Base-by-base conservation (phyloP, 2,888 invertebrate genomes). In the Leucoptera coffeella region DNA sequence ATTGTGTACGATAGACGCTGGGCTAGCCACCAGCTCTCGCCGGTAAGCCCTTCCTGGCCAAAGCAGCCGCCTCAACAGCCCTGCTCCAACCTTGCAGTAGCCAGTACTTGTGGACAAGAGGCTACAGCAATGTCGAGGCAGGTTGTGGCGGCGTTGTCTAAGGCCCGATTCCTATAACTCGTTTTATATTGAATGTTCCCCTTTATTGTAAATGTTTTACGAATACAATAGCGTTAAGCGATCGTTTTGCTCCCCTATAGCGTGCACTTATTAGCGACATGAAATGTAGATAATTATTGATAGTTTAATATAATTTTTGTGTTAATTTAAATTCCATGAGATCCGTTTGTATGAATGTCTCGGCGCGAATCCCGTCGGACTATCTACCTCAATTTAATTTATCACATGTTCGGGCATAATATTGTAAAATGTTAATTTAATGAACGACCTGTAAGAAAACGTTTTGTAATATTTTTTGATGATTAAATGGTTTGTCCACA, bases 211-310 rank as follows among this genome's bases (percentile, higher is more conserved):
- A 65, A 65, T 65, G 62, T 64, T 65, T 31, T 60, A 40, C 45
- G 42, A 49, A 45, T 47, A 46, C 53, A 47, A 54, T 50, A 51
- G 50, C 45, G 45, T 41, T 56, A 50, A 51, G 46, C 44, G 44
- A 42, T 36, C 44, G 52, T 51, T 50, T 53, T 52, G n/a, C n/a
- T n/a, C n/a, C 57, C 51, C 38, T 41, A 56, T 61, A 59, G 62
- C 53, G 54, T 56, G 64, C 62, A 64, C 61, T 61, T 50, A 50
- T 55, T 60, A 54, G 53, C 55, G 62, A 60, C 61, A n/a, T n/a
- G 54, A 65, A 62, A 64, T 69, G 69, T 67, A 69, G 69, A 67
- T 69, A 69, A 62, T 59, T 67, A 67, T 67, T 65, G 65, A 67
- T 67, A 69, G 64, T 62, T 61, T 65, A 69, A 69, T 64, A 59